Percentiles rank a stretch among this genome's conserved stretches.
phyloP scores from a whole-genome alignment of 2,888 invertebrate species.

The Hypena proboscidalis region DNA sequence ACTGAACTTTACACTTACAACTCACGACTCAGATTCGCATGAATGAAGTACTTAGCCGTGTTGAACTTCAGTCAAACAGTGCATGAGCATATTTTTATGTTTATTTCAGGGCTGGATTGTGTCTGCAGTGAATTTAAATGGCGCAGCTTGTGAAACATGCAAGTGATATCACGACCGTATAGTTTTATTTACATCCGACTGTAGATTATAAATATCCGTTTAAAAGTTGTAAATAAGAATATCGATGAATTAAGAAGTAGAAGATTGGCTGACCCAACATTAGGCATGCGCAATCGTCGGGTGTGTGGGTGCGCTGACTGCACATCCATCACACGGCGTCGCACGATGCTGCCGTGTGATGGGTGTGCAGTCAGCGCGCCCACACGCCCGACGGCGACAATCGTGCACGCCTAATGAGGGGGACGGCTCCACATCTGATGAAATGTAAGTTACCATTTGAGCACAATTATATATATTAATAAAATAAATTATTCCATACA shows the following conservation, averaged over 20 bases:
- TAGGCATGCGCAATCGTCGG: too few species aligned
- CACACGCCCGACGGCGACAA: too few species aligned
- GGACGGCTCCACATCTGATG: too few species aligned
- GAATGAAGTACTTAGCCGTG: conserved; percentile 20
- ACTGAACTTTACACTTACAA: conserved; percentile 25
- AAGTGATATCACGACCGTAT: conserved; percentile 49
- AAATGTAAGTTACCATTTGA: too few species aligned
- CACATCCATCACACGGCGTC: too few species aligned
- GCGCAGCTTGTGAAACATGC: conserved; percentile 58
- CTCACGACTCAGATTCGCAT: conserved; percentile 24
- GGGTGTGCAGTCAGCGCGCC: too few species aligned
- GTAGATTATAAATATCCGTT: conserved; percentile 40
- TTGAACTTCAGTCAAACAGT: conserved; percentile 46
- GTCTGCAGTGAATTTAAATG: conserved; percentile 68
- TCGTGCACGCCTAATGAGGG: too few species aligned
- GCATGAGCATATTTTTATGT: conserved; percentile 62
- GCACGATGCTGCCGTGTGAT: too few species aligned
- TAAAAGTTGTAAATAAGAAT: conserved; percentile 25
- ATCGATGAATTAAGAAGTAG: conserved; percentile 2
- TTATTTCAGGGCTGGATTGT: conserved; percentile 58
- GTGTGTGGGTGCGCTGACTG: too few species aligned
- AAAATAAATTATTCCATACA: too few species aligned
- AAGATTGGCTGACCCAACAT: too few species aligned
- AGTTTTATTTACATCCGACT: conserved; percentile 54
- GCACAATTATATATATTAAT: too few species aligned